A percentile compares a stretch with the other conserved stretches of the same genome.
Conservation (phyloP, 2,888 invertebrate genomes). For the Lottia scabra region DNA sequence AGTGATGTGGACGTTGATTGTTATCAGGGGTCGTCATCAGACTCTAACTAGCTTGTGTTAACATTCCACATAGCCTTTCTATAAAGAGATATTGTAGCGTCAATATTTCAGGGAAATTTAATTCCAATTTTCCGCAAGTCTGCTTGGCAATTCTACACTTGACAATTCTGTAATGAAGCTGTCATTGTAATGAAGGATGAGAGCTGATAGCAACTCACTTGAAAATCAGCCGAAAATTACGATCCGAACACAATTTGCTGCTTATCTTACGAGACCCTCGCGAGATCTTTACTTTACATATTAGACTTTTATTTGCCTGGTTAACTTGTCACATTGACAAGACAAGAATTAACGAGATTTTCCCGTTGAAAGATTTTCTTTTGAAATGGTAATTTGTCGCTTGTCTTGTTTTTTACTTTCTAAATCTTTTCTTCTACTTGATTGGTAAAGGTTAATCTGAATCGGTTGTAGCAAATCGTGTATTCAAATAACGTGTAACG, state of each 20-base stretch:
- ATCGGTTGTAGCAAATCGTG: too few species aligned
- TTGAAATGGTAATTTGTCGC: neutral
- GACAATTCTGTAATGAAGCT: conserved; percentile 42
- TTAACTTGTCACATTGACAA: conserved; percentile 3
- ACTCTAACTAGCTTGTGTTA: neutral
- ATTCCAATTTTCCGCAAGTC: conserved; percentile 44
- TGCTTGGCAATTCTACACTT: conserved; percentile 38
- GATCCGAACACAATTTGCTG: conserved; percentile 3
- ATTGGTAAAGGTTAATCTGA: too few species aligned
- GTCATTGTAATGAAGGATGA: conserved; percentile 28
- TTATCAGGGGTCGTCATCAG: conserved; percentile 1
- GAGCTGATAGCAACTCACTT: neutral
- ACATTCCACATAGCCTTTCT: neutral
- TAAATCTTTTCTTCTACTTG: too few species aligned
- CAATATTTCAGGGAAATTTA: conserved; percentile 43
- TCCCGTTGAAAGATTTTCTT: conserved; percentile 3
- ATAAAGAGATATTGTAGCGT: conserved; percentile 19
- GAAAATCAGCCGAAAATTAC: conserved; percentile 5
- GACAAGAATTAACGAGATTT: conserved; percentile 4
- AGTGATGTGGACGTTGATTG: conserved; percentile 3
- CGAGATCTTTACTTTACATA: conserved; percentile 6
- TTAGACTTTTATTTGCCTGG: conserved; percentile 1
- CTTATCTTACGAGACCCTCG: conserved; percentile 1
- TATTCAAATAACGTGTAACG: too few species aligned
- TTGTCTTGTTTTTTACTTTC: too few species aligned